phyloP scores from a whole-genome alignment of 92 coral and sea anemone genomes.

The Diadumene lineata region DNA sequence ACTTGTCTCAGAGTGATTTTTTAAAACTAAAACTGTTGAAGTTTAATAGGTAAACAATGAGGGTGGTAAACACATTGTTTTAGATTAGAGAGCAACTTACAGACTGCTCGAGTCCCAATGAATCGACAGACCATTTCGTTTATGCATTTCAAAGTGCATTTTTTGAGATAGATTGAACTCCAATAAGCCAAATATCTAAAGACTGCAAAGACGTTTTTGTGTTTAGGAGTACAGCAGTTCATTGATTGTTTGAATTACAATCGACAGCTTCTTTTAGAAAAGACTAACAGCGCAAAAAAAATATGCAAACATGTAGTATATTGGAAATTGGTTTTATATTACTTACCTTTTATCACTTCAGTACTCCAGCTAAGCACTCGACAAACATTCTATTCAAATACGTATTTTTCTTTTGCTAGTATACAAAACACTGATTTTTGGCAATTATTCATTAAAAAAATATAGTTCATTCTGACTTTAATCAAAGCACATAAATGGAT shows the following conservation, averaged over 20 bases:
- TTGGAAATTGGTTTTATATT: too few species aligned
- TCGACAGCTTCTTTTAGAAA: not conserved
- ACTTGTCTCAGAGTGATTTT: not conserved
- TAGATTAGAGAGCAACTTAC: not conserved
- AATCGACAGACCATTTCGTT: too few species aligned
- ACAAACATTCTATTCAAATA: not conserved
- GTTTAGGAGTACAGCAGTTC: too few species aligned
- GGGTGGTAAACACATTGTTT: not conserved
- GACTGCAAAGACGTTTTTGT: too few species aligned
- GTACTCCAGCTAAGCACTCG: not conserved
- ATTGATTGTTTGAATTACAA: not conserved
- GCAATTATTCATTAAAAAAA: too few species aligned
- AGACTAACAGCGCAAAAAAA: not conserved
- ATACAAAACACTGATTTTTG: not conserved
- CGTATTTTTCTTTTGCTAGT: not conserved
- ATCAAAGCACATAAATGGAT: too few species aligned
- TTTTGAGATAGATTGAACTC: too few species aligned
- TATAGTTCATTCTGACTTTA: too few species aligned
- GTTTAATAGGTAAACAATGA: not conserved
- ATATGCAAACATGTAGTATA: not conserved
- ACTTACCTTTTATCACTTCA: too few species aligned
- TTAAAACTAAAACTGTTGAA: not conserved
- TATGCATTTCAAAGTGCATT: too few species aligned
- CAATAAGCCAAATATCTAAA: too few species aligned
- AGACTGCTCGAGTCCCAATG: too few species aligned